Percentiles rank a stretch among this genome's conserved stretches.
Evolutionary conservation across 2,113 vertebrate genomes (phyloP).

Genomic region (Callipepla squamata): DNA sequence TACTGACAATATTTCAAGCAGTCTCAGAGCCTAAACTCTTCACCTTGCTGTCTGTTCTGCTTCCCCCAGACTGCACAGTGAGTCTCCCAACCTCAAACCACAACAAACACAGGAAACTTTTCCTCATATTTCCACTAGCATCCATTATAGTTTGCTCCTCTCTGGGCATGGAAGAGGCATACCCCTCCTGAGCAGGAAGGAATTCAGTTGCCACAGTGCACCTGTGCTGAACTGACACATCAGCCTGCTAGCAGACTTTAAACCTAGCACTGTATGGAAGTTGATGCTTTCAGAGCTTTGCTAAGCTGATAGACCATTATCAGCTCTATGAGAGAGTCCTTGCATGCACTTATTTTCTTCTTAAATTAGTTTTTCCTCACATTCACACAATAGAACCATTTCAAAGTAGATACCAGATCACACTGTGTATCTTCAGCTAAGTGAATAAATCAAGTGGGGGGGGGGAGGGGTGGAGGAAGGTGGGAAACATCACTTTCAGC

Average conservation of each 20-base stretch:
- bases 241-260: neutral
- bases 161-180: neutral
- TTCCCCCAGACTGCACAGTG: fast-evolving
- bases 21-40: neutral
- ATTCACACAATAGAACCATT: neutral
- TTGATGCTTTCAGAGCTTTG: neutral
- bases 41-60: fast-evolving
- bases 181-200: neutral
- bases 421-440: neutral
- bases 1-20: neutral
- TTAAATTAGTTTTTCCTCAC: neutral
- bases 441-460: neutral
- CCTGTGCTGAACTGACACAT: neutral
- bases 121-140: neutral
- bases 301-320: neutral
- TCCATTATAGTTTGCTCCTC: neutral
- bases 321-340: neutral
- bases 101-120: neutral
- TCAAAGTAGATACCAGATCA: neutral
- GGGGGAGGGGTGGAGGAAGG: no score
- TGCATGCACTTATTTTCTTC: neutral
- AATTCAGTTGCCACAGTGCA: neutral
- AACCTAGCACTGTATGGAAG: fast-evolving
- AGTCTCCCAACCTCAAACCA: neutral
- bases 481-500: neutral